Conservation (phyloP, 2,797 vertebrate species). For the Artibeus jamaicensis region DNA sequence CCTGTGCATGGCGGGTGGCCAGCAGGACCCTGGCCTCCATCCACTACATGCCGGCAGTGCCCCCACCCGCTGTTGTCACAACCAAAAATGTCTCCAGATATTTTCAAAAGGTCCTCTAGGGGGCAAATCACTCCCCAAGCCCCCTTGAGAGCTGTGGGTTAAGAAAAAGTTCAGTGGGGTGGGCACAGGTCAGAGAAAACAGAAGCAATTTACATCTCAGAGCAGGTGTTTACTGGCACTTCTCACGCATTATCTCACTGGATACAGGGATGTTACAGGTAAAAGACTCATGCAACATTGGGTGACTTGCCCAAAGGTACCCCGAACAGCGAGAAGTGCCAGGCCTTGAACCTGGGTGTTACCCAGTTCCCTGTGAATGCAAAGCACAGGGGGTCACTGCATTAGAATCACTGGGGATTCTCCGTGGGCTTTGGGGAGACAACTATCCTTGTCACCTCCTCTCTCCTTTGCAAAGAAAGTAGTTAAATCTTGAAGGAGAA, state of each 20-base stretch:
- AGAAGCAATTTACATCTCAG: background rate
- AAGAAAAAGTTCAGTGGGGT: background rate
- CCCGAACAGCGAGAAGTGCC: background rate
- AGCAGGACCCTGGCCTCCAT: background rate
- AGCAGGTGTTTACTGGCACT: background rate
- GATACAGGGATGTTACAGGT: background rate
- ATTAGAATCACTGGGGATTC: background rate
- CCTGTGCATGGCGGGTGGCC: background rate
- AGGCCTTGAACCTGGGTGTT: background rate
- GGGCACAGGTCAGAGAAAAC: background rate
- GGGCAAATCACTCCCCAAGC: background rate
- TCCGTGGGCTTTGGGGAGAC: background rate
- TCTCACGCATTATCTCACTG: background rate
- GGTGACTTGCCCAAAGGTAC: background rate
- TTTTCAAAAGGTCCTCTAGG: background rate
- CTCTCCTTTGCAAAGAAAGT: background rate
- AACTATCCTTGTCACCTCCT: background rate
- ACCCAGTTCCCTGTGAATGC: background rate
- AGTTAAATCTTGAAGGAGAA: background rate
- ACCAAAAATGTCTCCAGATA: background rate
- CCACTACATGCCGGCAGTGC: too few relatives aligned
- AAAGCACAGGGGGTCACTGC: background rate
- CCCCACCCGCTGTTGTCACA: background rate
- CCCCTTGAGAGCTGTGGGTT: background rate
- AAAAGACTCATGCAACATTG: background rate